phyloP scores from a whole-genome alignment of 2,113 vertebrate species.

The Mirza zaza region DNA sequence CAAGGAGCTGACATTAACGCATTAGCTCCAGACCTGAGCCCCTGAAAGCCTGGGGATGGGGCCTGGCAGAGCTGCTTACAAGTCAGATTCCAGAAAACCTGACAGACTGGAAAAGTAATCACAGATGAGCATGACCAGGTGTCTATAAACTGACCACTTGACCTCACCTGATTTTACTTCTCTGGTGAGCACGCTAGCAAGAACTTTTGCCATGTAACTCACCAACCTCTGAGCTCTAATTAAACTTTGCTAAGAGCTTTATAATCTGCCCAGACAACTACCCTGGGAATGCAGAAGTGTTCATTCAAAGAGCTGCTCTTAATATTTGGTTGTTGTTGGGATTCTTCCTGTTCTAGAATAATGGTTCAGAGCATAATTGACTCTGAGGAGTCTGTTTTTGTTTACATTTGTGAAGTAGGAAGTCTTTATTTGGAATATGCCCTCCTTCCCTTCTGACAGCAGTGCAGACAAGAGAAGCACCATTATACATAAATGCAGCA shows the following conservation, averaged over 20 bases:
- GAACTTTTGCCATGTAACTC: not conserved
- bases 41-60: not conserved
- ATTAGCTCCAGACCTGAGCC: not conserved
- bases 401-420: not conserved
- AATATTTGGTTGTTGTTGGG: not conserved
- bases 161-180: constrained; percentile 22
- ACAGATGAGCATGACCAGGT: not conserved
- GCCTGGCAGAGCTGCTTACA: not conserved
- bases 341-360: not conserved
- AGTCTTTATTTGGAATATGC: not conserved
- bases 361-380: constrained; percentile 5
- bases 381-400: not conserved
- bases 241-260: constrained; percentile 43
- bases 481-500: rapidly evolving
- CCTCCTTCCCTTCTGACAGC: not conserved
- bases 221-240: constrained; percentile 16
- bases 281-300: not conserved
- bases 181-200: constrained; percentile 28
- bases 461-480: not conserved
- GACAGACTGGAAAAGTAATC: constrained; percentile 50
- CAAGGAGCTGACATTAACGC: not conserved
- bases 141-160: constrained; percentile 7
- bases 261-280: not conserved
- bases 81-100: constrained; percentile 48
- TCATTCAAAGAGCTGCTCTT: not conserved